Conservation (phyloP, 2,797 vertebrate species). For the Steatocranus sp. region DNA sequence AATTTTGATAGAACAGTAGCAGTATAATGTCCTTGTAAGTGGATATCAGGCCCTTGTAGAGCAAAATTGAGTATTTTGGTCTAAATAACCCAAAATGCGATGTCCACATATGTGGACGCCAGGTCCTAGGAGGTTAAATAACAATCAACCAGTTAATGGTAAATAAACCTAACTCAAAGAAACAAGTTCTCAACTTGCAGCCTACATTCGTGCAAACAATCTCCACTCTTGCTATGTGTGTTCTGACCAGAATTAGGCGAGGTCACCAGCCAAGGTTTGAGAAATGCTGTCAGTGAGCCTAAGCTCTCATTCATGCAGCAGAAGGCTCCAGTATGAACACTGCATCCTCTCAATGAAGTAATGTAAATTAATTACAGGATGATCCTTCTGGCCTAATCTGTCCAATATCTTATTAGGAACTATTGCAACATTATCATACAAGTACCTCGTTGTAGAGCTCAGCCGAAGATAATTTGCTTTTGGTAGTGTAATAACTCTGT, state of each 20-base stretch:
- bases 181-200: background rate
- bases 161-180: background rate
- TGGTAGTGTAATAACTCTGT: background rate
- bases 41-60: background rate
- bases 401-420: background rate
- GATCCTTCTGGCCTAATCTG: background rate
- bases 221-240: background rate
- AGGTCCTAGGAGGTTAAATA: too few relatives aligned
- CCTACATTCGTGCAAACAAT: background rate
- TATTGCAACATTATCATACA: background rate
- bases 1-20: background rate
- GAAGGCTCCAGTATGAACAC: background rate
- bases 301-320: background rate
- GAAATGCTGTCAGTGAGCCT: slow-evolving; percentile 39
- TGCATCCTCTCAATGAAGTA: background rate
- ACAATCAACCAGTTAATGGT: background rate
- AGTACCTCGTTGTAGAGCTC: background rate
- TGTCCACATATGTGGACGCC: too few relatives aligned
- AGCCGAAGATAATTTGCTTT: background rate
- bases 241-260: slow-evolving; percentile 41
- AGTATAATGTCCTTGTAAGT: background rate
- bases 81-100: too few relatives aligned
- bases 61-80: background rate
- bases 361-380: background rate
- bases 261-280: slow-evolving; percentile 29